phyloP scores from a whole-genome alignment of 2,113 vertebrate genomes.

The Poeciliopsis occidentalis region DNA sequence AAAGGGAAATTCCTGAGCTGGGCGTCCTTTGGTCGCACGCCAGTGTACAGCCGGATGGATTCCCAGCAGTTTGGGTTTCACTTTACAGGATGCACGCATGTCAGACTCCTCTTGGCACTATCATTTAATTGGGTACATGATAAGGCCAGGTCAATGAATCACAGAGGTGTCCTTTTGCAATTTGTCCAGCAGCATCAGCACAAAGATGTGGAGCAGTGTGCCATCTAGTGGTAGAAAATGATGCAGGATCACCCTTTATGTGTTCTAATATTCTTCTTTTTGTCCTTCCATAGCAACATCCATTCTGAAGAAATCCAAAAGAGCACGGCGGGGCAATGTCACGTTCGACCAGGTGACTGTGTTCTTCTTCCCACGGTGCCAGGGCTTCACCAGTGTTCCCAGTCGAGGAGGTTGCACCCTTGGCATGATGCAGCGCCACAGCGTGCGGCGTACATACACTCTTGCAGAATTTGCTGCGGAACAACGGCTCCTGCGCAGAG shows the following conservation, averaged over 20 bases:
- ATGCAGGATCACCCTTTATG: not conserved
- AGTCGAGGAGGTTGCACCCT: slow-evolving; percentile 95
- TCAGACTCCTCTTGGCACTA: slow-evolving; percentile 48
- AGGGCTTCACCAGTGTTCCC: slow-evolving; percentile 96
- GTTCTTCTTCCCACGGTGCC: slow-evolving; percentile 95
- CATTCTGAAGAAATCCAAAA: slow-evolving; percentile 91
- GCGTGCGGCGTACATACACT: slow-evolving; percentile 83
- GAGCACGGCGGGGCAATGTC: slow-evolving; percentile 83
- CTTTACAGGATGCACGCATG: slow-evolving; percentile 60
- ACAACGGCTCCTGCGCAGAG: slow-evolving; percentile 82
- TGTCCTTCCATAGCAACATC: slow-evolving; percentile 81
- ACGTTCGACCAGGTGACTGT: slow-evolving; percentile 92
- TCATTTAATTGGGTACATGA: slow-evolving; percentile 66
- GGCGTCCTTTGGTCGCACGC: slow-evolving; percentile 39
- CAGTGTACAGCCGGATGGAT: slow-evolving; percentile 23
- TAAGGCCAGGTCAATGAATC: slow-evolving; percentile 57
- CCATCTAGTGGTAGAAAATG: slow-evolving; percentile 61
- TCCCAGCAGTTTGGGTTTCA: slow-evolving; percentile 57
- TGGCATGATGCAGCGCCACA: slow-evolving; percentile 91
- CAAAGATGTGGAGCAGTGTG: slow-evolving; percentile 5
- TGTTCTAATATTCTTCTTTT: slow-evolving; percentile 14
- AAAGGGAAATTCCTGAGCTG: slow-evolving; percentile 68
- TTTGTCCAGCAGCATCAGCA: slow-evolving; percentile 24
- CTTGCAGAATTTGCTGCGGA: slow-evolving; percentile 89
- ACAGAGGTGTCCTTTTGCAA: slow-evolving; percentile 62